These are phyloP conservation scores for Euleptes europaea DNA, from an alignment of 2,113 vertebrate species.

Conservation along the genomic window DNA sequence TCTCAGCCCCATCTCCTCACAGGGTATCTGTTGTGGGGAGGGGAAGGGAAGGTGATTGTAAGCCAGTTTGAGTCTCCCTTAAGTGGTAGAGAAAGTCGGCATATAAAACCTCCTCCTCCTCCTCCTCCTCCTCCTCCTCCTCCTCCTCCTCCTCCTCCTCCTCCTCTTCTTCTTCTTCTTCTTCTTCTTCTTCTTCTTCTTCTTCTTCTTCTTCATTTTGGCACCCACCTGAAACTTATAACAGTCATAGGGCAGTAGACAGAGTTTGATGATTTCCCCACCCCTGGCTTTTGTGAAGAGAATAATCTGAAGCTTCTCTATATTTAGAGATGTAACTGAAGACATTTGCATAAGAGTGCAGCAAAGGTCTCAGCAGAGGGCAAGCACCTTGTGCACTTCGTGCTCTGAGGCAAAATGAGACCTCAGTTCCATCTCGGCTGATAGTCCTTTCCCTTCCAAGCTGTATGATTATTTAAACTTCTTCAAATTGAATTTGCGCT, in stretches of 20 bases:
- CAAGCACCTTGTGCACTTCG: neutral
- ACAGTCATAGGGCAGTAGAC: neutral
- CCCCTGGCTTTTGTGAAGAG: neutral
- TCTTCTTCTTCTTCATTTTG: neutral
- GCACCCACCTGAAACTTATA: neutral
- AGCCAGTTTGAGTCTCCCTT: too few species aligned
- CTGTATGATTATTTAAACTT: neutral
- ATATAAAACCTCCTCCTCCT: too few species aligned
- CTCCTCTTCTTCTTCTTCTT: too few species aligned
- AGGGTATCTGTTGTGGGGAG: too few species aligned
- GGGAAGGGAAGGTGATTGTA: too few species aligned
- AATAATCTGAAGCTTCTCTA: conserved; percentile 7
- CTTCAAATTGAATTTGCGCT: neutral
- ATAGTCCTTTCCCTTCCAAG: conserved; percentile 1
- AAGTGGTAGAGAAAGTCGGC: too few species aligned
- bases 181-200: too few species aligned
- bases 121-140: too few species aligned
- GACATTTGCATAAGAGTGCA: neutral
- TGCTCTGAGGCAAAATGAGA: neutral
- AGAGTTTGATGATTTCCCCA: neutral
- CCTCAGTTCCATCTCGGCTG: neutral
- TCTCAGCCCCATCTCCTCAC: too few species aligned
- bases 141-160: too few species aligned
- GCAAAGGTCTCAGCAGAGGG: neutral
- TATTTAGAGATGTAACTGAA: conserved; percentile 6